Evolutionary conservation across 2,113 vertebrate species (phyloP), one percentile per base, ranked within the genome.

Genomic region (Petromus typicus): DNA sequence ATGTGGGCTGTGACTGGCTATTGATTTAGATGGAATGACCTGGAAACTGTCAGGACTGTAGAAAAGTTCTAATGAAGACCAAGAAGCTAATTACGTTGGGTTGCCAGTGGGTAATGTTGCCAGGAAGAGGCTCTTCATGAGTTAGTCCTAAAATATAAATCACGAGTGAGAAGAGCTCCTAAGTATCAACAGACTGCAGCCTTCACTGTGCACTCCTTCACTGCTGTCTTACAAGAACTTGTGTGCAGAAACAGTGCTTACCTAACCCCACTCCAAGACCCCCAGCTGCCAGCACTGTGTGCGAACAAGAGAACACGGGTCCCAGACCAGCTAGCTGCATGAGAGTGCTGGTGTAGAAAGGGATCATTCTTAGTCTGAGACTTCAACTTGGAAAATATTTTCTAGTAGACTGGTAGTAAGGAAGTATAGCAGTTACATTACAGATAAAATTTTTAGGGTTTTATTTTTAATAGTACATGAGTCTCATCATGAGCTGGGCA

Each of bases 341-440:
- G 48, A 34, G 13, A 81, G 16, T 37, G 1, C 45, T 73, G 27
- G 25, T 69, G 8, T 9, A 81, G 57, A 48, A 76, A 88, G 23
- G 23, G 22, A 37, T 78, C 82, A 32, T 45, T 69, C 20, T 86
- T 45, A 83, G 61, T 67, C 59, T 86, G 14, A 86, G 48, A 30
- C 51, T 87, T 93, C 63, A 83, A 37, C 48, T 88, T 79, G 45
- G 56, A 84, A 66, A 59, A 84, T 48, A 63, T 78, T 93, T 93
- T 82, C 76, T 9, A 40, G 40, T 16, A 69, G 61, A 45, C 45
- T 64, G 25, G 27, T 25, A 67, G 40, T 87, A 40, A 78, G 71
- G 78, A 34, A 82, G 45, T 48, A 73, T 63, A 78, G 66, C n/a
- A 76, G 67, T 45, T 83, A 57, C 13, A n/a, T 34, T 59, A 27